Evolutionary conservation across 2,888 invertebrate genomes (phyloP), one percentile per base, ranked within the genome.

Genomic region (Nymphalis polychloros): DNA sequence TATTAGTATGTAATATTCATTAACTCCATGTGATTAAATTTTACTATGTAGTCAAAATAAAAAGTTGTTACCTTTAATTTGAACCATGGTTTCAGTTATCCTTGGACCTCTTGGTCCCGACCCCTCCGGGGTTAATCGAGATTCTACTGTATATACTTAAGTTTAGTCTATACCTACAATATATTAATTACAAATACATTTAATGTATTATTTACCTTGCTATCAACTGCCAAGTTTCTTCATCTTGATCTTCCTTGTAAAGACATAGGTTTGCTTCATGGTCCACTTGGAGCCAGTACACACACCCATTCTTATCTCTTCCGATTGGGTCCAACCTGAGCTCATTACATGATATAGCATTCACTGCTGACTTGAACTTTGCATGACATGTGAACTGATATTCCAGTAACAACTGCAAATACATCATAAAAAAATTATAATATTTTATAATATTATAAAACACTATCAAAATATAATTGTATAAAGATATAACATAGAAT

Each of bases 221-320:
- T 72, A 98, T 96, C 59, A 98, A 94, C 82, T 96, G 95, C 98
- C 98, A 98, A 17, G 97, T 97, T 85, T 99, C 98, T 84, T 99
- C 99, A 87, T 99, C 99, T 75, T 97, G 95, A 83, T 99, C 98
- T 88, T 99, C 99, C 81, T 97, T 96, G 87, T 98, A 99, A 59
- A 99, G 95, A 73, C 98, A 94, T 72, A 99, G 93, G 87, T 98
- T 98, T 78, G 97, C 96, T 70, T 97, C 96, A 73, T 96, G 95
- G 86, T 99, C 98, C 67, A 96, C 94, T 79, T 98, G 97, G 79
- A 96, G 95, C 98, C 99, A 99, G 87, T 99, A 99, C 8, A 96
- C 94, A 84, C 97, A 95, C 0, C 99, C 99, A 80, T 95, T 94
- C 73, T 96, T 96, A 90, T 99, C 99, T 75, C 96, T 94, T 2